Evolutionary conservation across 1,140 invertebrate species (phyloP), one percentile per base, ranked within the genome.

Genomic region (Agraylea sexmaculata): DNA sequence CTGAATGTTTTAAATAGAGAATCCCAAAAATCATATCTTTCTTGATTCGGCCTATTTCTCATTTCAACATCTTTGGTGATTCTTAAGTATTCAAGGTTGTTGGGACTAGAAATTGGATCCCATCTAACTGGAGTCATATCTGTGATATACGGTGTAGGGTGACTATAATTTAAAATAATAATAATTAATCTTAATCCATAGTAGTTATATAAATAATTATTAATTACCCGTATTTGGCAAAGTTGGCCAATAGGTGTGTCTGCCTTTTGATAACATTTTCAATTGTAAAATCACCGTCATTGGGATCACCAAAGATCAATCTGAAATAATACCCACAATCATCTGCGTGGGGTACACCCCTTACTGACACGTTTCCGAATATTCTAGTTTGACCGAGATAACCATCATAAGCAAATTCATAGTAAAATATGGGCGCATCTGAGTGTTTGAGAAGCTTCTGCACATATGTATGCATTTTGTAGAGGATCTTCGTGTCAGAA

Each of bases 211-310:
- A n/a, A n/a, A n/a, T n/a, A n/a, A n/a, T n/a, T n/a, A n/a, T 2
- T 2, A 52, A 53, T 49, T 42, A 69, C 68, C 64, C 58, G 43
- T 59, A 68, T 63, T 69, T 71, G n/a, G 65, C 64, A 51, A 71
- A 70, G 45, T 71, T 70, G 3, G 60, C 57, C 64, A 64, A 68
- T 46, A 71, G 48, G 40, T 52, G 55, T 2, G 62, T 55, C 46
- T 69, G 55, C 35, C 56, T 53, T 40, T 57, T 53, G 37, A 60
- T 56, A 7, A 58, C 55, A 23, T 51, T 56, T 20, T 53, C 47
- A 33, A 54, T 56, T 45, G 50, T 52, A 19, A 53, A 50, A 15
- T 46, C 53, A 10, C 54, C 53, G 43, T 60, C 53, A 1, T 58
- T 39, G 34, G 51, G 54, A 16, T 58, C 36, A 34, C 58, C 56